phyloP scores from a whole-genome alignment of 2,797 vertebrate genomes.

The Thunnus albacares region DNA sequence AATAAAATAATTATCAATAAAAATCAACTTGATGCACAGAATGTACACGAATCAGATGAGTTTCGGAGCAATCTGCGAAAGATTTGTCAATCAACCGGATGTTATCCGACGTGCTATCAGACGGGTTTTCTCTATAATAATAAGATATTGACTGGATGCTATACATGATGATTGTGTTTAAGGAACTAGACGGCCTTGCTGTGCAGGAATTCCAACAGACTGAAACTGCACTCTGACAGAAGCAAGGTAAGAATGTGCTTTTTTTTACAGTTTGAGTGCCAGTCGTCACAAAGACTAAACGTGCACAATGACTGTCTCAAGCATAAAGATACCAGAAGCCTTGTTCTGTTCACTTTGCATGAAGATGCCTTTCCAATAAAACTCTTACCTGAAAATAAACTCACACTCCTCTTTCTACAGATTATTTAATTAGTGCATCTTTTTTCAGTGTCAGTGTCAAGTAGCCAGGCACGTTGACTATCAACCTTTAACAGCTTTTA shows the following conservation, averaged over 20 bases:
- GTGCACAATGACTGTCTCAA: background rate
- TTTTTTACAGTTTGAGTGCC: background rate
- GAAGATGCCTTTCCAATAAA: conserved; percentile 39
- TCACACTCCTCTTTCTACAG: background rate
- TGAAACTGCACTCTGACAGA: background rate
- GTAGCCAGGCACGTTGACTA: background rate
- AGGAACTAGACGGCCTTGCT: background rate
- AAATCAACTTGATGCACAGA: background rate
- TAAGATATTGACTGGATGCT: background rate
- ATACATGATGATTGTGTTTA: background rate
- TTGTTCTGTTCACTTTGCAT: conserved; percentile 50
- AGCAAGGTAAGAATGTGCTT: background rate
- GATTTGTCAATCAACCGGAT: background rate
- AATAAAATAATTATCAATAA: background rate
- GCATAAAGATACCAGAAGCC: background rate
- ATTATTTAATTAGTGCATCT: background rate
- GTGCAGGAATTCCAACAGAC: background rate
- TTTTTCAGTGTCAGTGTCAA: background rate
- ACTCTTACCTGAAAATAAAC: background rate
- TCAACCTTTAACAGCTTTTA: background rate
- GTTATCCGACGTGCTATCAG: background rate
- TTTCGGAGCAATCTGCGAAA: background rate
- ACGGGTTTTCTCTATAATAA: background rate
- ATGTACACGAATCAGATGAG: background rate
- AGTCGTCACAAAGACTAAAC: background rate